These are phyloP conservation scores for Heterodera filipjevi DNA, from an alignment of 2,888 invertebrate species.

Conservation along the genomic window DNA sequence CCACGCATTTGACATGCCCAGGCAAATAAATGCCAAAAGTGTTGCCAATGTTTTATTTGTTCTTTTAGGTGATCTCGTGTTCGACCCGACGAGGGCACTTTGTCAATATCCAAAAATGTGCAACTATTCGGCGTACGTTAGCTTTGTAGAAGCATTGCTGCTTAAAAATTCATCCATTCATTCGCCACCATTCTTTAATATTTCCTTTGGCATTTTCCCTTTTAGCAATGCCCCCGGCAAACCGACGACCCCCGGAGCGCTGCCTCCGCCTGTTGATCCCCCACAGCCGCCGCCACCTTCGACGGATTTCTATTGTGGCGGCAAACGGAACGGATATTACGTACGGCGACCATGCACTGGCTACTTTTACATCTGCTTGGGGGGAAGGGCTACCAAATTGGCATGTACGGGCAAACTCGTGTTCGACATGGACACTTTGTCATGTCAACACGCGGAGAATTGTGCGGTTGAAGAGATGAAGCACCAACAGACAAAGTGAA, in stretches of 20 bases:
- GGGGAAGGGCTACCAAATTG: constrained; percentile 36
- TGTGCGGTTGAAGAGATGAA: background rate
- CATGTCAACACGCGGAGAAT: constrained; percentile 26
- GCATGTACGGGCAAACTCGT: constrained; percentile 28
- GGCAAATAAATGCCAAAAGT: background rate
- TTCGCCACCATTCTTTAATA: background rate
- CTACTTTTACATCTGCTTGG: constrained; percentile 44
- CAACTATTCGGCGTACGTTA: background rate
- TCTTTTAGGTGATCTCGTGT: constrained; percentile 8
- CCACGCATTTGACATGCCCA: constrained; percentile 21
- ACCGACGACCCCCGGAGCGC: background rate
- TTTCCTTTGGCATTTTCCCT: background rate
- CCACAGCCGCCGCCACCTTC: constrained; percentile 5
- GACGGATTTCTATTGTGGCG: background rate
- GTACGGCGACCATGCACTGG: constrained; percentile 46
- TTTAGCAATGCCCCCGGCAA: background rate
- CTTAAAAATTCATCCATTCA: too few relatives aligned
- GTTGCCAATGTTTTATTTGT: background rate
- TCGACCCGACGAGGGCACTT: constrained; percentile 14
- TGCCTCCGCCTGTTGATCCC: background rate
- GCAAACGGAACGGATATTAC: constrained; percentile 42
- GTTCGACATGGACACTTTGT: constrained; percentile 22
- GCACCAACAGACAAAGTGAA: too few relatives aligned
- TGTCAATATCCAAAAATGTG: constrained; percentile 18
- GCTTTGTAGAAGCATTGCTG: background rate